Percentiles rank a stretch among this genome's conserved stretches.
Conservation (phyloP, 2,797 vertebrate genomes). For the Peromyscus attwateri region DNA sequence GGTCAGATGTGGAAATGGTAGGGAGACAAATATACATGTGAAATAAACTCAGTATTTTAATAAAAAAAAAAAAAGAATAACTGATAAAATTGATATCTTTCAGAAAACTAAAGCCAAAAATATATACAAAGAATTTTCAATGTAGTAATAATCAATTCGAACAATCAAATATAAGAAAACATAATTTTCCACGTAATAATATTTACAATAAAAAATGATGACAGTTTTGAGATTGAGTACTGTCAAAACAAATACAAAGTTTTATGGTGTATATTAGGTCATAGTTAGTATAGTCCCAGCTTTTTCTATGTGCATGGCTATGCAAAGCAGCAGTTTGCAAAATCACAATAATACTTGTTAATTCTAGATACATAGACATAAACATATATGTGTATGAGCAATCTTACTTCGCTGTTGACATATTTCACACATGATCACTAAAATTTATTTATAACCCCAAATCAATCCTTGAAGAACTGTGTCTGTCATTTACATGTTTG, state of each 20-base stretch:
- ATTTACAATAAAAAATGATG: slow-evolving; percentile 15
- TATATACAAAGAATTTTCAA: neutral
- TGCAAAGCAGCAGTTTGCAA: neutral
- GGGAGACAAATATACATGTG: too few relatives aligned
- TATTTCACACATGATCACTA: neutral
- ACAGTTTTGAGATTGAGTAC: neutral
- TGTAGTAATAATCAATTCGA: neutral
- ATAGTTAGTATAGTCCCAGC: neutral
- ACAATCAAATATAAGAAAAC: slow-evolving; percentile 5
- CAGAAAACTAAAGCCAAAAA: slow-evolving; percentile 36
- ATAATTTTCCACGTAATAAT: neutral
- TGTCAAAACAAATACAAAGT: neutral
- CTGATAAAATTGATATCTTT: neutral
- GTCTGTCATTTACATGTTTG: neutral
- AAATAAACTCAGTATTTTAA: too few relatives aligned
- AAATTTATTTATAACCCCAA: neutral
- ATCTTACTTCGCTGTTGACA: neutral
- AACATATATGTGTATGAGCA: neutral
- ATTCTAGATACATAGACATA: neutral
- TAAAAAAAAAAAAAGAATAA: too few relatives aligned
- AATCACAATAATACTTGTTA: neutral
- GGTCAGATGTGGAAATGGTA: too few relatives aligned
- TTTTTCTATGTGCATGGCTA: neutral
- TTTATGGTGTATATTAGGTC: neutral
- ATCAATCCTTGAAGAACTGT: neutral